Conservation (phyloP, 1,140 invertebrate genomes). For the Sycobia sp. region DNA sequence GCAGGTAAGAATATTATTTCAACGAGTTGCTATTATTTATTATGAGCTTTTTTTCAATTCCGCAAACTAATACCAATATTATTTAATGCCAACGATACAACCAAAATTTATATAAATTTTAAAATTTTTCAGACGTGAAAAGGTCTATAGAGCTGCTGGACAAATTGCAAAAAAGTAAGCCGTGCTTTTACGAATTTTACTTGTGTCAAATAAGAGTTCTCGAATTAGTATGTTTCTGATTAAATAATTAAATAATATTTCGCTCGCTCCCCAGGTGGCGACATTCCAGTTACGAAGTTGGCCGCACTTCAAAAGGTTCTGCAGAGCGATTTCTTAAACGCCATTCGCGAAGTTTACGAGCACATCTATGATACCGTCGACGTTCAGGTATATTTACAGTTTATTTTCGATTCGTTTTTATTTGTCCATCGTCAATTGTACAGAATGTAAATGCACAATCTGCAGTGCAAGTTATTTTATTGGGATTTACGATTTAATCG, state of each 20-base stretch:
- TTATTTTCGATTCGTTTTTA: too few species aligned
- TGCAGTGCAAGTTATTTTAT: too few species aligned
- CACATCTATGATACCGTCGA: slow-evolving; percentile 99
- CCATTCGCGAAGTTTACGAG: slow-evolving; percentile 97
- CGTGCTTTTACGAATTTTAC: too few species aligned
- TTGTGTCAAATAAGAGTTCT: too few species aligned
- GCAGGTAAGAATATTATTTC: slow-evolving; percentile 52
- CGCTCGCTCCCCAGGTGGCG: too few species aligned
- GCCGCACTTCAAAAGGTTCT: slow-evolving; percentile 97
- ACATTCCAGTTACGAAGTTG: slow-evolving; percentile 93
- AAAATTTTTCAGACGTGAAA: slow-evolving; percentile 79
- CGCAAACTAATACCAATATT: background rate
- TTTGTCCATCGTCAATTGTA: too few species aligned
- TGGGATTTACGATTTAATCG: too few species aligned
- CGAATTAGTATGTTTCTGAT: too few species aligned
- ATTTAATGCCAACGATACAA: background rate
- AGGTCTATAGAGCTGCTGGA: slow-evolving; percentile 92
- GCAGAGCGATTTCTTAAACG: slow-evolving; percentile 94
- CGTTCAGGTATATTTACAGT: slow-evolving; percentile 69
- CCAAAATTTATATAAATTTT: background rate
- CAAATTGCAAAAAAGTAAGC: slow-evolving; percentile 86
- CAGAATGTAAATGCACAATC: too few species aligned
- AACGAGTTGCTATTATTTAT: background rate
- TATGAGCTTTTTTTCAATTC: background rate
- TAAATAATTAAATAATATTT: too few species aligned